Conservation (phyloP, 2,113 vertebrate genomes). For the Ailurus styani region DNA sequence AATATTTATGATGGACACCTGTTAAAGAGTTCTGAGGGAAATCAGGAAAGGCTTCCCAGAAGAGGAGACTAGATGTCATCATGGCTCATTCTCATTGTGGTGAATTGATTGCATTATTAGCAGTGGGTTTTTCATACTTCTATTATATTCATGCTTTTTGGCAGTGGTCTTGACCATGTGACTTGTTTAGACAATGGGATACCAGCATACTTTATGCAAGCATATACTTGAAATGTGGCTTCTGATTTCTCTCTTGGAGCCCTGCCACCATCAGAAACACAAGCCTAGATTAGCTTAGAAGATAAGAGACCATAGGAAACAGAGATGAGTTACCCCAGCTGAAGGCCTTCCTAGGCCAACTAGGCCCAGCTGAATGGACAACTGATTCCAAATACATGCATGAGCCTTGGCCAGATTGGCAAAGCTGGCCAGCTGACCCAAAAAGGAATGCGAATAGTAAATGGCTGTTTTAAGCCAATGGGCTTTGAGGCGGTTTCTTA, state of each 20-base stretch:
- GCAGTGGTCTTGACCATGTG: background rate
- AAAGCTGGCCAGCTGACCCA: background rate
- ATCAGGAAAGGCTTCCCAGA: background rate
- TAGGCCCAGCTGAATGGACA: background rate
- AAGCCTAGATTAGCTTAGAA: slow-evolving; percentile 19
- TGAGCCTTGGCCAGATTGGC: background rate
- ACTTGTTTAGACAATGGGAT: background rate
- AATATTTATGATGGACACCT: background rate
- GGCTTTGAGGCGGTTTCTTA: background rate
- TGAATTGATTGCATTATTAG: background rate
- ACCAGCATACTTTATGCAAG: slow-evolving; percentile 2
- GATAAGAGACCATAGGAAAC: background rate
- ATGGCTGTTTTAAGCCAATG: background rate
- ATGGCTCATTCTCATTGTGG: background rate
- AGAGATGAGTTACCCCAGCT: background rate
- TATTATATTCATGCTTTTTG: background rate
- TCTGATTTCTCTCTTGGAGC: slow-evolving; percentile 26
- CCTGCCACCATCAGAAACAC: background rate
- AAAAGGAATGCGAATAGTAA: background rate
- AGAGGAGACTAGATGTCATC: background rate
- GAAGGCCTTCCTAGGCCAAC: background rate
- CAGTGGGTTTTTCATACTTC: background rate
- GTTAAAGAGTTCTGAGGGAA: background rate
- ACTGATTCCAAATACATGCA: background rate
- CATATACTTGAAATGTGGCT: slow-evolving; percentile 40